Evolutionary conservation across 2,888 invertebrate genomes (phyloP).

Genomic region (Parelbella ahira): DNA sequence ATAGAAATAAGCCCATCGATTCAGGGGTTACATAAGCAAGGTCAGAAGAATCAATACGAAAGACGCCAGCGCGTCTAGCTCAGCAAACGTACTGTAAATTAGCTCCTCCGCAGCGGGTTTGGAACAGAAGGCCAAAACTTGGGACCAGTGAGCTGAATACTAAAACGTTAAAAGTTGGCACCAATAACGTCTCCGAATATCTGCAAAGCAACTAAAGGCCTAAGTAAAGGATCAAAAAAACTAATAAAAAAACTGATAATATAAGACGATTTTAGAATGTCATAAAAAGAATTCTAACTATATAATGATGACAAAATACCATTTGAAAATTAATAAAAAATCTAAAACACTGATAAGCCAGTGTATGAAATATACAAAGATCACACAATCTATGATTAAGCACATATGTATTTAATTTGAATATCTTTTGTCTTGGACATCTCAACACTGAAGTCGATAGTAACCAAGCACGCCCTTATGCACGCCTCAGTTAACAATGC

Average conservation of each 20-base stretch:
- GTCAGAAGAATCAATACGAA: conserved; percentile 60
- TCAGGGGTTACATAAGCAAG: conserved; percentile 56
- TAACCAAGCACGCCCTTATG: conserved; percentile 7
- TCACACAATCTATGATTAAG: too few relatives aligned
- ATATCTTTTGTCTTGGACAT: too few relatives aligned
- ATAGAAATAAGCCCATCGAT: conserved; percentile 11
- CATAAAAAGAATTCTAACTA: too few relatives aligned
- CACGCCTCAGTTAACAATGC: conserved; percentile 12
- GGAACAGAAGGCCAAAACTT: conserved; percentile 6
- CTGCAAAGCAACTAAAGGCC: conserved; percentile 1
- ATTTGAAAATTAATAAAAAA: too few relatives aligned
- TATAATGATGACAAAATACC: too few relatives aligned
- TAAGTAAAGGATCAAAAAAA: not conserved
- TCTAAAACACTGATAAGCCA: too few relatives aligned
- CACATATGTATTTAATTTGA: too few relatives aligned
- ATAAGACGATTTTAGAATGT: too few relatives aligned
- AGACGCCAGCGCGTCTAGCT: conserved; percentile 56
- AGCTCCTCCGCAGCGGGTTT: conserved; percentile 19
- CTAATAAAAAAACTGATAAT: too few relatives aligned
- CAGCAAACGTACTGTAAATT: conserved; percentile 33
- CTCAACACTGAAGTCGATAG: too few relatives aligned
- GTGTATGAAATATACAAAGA: too few relatives aligned
- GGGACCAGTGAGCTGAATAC: conserved; percentile 14
- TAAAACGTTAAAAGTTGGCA: conserved; percentile 20
- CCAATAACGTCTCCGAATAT: not conserved